Evolutionary conservation across 92 coral and sea anemone genomes (phyloP).

Genomic region (Umimayanthus kanabou): DNA sequence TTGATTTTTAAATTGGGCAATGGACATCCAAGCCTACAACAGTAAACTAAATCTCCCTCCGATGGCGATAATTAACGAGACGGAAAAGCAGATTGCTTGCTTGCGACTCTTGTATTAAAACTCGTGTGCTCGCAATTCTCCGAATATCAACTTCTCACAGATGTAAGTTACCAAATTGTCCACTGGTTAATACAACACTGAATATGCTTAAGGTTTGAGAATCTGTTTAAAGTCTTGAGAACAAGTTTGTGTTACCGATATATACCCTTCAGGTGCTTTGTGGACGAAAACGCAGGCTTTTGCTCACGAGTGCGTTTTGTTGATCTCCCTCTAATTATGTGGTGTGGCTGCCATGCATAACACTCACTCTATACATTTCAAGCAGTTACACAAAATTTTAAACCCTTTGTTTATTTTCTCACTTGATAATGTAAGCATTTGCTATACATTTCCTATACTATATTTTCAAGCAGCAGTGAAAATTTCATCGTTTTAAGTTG

Average conservation of each 20-base stretch:
- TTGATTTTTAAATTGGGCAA: not conserved
- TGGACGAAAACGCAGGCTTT: not conserved
- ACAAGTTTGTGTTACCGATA: no score
- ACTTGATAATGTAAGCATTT: constrained; percentile 40
- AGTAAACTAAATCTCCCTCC: not conserved
- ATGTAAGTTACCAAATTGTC: no score
- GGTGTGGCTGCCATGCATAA: not conserved
- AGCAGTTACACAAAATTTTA: constrained; percentile 6
- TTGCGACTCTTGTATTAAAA: not conserved
- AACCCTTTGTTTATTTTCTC: constrained; percentile 40
- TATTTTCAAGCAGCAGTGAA: constrained; percentile 46
- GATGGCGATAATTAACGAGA: not conserved
- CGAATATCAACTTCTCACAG: not conserved
- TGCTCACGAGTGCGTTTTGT: not conserved
- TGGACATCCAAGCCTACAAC: not conserved
- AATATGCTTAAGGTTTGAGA: no score
- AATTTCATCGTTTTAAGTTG: constrained; percentile 46
- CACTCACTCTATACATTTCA: constrained; percentile 13
- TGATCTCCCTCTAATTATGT: not conserved
- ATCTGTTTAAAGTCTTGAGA: not conserved
- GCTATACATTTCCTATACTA: constrained; percentile 2
- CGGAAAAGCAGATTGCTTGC: not conserved
- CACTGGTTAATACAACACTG: not conserved
- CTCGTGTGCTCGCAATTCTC: not conserved
- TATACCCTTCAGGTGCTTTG: not conserved